These are phyloP conservation scores for Euthynnus affinis DNA, from an alignment of 2,797 vertebrate species.

Conservation along the genomic window DNA sequence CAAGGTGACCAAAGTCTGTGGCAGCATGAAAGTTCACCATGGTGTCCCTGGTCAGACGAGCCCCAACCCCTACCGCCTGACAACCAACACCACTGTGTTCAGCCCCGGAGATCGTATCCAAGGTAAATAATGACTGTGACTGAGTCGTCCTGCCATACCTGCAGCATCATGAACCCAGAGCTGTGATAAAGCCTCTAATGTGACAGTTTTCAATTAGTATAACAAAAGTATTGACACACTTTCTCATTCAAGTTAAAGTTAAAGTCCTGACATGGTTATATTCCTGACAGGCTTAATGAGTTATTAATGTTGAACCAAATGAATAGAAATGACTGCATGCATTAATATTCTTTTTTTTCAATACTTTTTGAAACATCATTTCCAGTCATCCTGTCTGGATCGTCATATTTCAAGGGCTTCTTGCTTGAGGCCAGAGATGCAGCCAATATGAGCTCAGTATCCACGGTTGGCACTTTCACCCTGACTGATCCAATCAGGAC, in stretches of 20 bases:
- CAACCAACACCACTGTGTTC: conserved; percentile 47
- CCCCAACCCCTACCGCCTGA: conserved; percentile 42
- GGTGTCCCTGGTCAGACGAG: not conserved
- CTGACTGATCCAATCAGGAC: conserved; percentile 75
- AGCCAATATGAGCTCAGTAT: conserved; percentile 53
- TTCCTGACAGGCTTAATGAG: not conserved
- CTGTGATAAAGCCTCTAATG: not conserved
- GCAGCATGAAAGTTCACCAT: conserved; percentile 57
- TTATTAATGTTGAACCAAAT: not conserved
- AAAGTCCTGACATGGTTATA: too few relatives aligned
- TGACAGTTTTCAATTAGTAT: too few relatives aligned
- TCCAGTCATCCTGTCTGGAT: conserved; percentile 71
- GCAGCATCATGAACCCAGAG: not conserved
- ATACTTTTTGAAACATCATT: not conserved
- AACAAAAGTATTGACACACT: too few relatives aligned
- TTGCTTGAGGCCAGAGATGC: conserved; percentile 87
- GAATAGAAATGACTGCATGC: not conserved
- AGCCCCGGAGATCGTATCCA: conserved; percentile 44
- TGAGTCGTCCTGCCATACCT: not conserved
- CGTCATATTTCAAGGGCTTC: conserved; percentile 85
- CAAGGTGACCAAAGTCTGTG: conserved; percentile 53
- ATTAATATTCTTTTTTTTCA: not conserved
- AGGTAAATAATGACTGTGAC: conserved; percentile 30
- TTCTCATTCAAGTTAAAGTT: too few relatives aligned
- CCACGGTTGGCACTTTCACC: conserved; percentile 84